Percentiles rank a stretch among this genome's conserved stretches.
Conservation (phyloP, 2,888 invertebrate species). For the Lycaena phlaeas region DNA sequence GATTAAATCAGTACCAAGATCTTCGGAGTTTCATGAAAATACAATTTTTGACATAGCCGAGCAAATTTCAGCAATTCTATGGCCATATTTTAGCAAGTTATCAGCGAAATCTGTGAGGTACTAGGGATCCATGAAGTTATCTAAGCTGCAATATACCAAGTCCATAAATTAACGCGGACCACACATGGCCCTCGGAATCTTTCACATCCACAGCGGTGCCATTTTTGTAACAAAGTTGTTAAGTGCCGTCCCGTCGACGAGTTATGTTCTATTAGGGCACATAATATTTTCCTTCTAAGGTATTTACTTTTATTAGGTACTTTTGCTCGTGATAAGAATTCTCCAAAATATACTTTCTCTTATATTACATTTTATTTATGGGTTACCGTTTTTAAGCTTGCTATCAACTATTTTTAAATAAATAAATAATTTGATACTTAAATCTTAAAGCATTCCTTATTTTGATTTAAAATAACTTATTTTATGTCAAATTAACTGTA, state of each 20-base stretch:
- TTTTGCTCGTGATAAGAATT: slow-evolving; percentile 6
- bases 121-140: slow-evolving; percentile 5
- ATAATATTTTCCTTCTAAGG: slow-evolving; percentile 19
- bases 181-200: slow-evolving; percentile 18
- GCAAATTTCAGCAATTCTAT: no score
- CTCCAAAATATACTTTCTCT: slow-evolving; percentile 5
- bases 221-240: slow-evolving; percentile 22
- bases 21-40: no score
- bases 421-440: no score
- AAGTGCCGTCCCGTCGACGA: slow-evolving; percentile 11
- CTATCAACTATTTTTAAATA: no score
- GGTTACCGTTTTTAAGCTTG: no score
- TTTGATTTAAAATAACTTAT: no score
- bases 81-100: no score
- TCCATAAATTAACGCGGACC: slow-evolving; percentile 10
- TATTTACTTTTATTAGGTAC: slow-evolving; percentile 11
- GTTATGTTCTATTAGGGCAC: slow-evolving; percentile 15
- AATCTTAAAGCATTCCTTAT: no score
- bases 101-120: background rate
- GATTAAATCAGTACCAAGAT: no score
- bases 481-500: no score
- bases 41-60: no score
- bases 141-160: background rate
- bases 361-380: background rate
- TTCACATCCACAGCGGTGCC: slow-evolving; percentile 20